Evolutionary conservation across 2,113 vertebrate genomes (phyloP).

Genomic region (Sitta europaea): DNA sequence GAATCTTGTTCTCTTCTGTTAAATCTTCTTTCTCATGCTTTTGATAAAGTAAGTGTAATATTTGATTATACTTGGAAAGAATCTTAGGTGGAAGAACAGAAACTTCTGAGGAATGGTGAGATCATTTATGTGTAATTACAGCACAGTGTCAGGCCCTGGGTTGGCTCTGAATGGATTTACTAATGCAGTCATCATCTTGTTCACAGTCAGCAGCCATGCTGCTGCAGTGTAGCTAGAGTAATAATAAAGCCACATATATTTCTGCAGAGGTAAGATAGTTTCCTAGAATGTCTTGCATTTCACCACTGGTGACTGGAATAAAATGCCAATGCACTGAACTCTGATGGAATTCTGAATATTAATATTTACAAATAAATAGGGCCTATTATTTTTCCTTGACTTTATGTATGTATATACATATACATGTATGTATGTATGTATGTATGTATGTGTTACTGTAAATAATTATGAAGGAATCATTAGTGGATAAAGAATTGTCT

Average conservation of each 20-base stretch:
- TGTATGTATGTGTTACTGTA: neutral
- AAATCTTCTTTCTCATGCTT: neutral
- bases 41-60: neutral
- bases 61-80: constrained; percentile 1
- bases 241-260: neutral
- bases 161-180: neutral
- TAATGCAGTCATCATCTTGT: neutral
- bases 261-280: neutral
- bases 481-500: neutral
- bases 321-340: neutral
- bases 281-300: neutral
- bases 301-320: neutral
- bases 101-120: neutral
- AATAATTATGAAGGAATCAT: neutral
- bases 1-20: neutral
- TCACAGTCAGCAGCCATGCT: neutral
- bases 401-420: neutral
- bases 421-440: too few relatives aligned
- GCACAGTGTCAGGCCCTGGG: neutral
- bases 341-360: neutral
- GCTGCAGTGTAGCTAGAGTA: neutral
- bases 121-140: constrained; percentile 9
- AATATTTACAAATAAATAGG: neutral
- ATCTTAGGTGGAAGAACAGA: neutral
- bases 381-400: neutral